Evolutionary conservation across 2,888 invertebrate species (phyloP).

Genomic region (Meteorus colon): DNA sequence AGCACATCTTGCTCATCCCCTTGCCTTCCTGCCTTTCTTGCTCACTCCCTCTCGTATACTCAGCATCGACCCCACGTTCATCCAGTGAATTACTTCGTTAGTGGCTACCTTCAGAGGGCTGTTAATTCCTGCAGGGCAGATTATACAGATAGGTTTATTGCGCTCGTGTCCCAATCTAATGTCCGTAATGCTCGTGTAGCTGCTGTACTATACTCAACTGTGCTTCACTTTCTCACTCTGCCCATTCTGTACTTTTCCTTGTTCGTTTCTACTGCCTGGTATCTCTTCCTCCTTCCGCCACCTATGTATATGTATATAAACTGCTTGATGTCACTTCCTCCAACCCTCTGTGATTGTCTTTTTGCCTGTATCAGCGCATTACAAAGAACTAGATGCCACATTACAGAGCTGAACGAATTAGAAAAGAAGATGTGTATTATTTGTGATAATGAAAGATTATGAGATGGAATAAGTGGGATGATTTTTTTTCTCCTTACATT

Average conservation of each 20-base stretch:
- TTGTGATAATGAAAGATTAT: too few species aligned
- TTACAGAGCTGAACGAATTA: too few species aligned
- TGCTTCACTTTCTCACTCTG: conserved; percentile 52
- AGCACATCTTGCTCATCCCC: conserved; percentile 42
- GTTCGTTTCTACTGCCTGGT: conserved; percentile 11
- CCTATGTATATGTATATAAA: conserved; percentile 1
- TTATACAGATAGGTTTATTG: conserved; percentile 74
- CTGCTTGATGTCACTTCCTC: not conserved
- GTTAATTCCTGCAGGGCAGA: conserved; percentile 74
- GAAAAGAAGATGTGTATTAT: too few species aligned
- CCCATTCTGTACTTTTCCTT: conserved; percentile 17
- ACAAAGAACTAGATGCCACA: too few species aligned
- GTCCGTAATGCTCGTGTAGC: conserved; percentile 72
- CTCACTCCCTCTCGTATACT: conserved; percentile 40
- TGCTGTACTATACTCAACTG: conserved; percentile 52
- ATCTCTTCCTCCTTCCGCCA: conserved; percentile 17
- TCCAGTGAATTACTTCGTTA: conserved; percentile 74
- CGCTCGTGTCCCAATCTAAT: conserved; percentile 74
- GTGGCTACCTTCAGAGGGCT: conserved; percentile 74
- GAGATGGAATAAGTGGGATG: too few species aligned
- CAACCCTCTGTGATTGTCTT: conserved; percentile 14
- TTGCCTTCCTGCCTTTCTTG: conserved; percentile 42
- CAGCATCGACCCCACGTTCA: conserved; percentile 66
- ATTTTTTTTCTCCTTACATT: too few species aligned
- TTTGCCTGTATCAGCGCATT: conserved; percentile 18